Evolutionary conservation across 23 tunicate genomes (phyloP).

Genomic region (Oikopleura vanhoeffeni): DNA sequence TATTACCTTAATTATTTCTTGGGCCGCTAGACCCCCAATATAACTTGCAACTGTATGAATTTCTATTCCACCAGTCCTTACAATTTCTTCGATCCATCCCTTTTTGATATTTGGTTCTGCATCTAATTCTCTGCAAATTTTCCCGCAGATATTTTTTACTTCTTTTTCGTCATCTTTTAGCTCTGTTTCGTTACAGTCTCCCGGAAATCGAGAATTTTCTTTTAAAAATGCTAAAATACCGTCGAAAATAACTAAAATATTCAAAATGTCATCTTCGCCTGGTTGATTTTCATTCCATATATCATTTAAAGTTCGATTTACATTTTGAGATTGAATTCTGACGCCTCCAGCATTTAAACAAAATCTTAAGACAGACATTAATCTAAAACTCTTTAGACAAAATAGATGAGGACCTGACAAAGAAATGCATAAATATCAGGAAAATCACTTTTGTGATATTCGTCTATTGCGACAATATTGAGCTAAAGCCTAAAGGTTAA

Average conservation of each 20-base stretch:
- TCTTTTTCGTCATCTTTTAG: not conserved
- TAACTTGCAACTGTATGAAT: constrained; percentile 74
- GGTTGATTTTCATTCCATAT: not conserved
- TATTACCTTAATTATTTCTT: constrained; percentile 63
- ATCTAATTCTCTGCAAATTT: not conserved
- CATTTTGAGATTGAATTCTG: not conserved
- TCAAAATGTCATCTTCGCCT: not conserved
- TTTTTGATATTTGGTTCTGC: not conserved
- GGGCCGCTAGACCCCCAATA: constrained; percentile 83
- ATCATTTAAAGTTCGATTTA: not conserved
- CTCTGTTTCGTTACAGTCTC: not conserved
- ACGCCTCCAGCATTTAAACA: not conserved
- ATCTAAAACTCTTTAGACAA: too few relatives aligned
- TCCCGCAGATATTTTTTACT: not conserved
- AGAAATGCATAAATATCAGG: too few relatives aligned
- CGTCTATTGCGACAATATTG: too few relatives aligned
- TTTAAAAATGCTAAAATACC: not conserved
- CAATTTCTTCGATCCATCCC: not conserved
- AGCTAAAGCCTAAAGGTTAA: too few relatives aligned
- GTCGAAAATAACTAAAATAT: not conserved
- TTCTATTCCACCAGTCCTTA: constrained; percentile 51
- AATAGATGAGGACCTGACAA: too few relatives aligned
- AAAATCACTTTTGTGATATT: too few relatives aligned
- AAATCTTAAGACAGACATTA: too few relatives aligned
- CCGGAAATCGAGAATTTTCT: not conserved